phyloP scores from a whole-genome alignment of 2,797 vertebrate species.

The Pangasius djambal region DNA sequence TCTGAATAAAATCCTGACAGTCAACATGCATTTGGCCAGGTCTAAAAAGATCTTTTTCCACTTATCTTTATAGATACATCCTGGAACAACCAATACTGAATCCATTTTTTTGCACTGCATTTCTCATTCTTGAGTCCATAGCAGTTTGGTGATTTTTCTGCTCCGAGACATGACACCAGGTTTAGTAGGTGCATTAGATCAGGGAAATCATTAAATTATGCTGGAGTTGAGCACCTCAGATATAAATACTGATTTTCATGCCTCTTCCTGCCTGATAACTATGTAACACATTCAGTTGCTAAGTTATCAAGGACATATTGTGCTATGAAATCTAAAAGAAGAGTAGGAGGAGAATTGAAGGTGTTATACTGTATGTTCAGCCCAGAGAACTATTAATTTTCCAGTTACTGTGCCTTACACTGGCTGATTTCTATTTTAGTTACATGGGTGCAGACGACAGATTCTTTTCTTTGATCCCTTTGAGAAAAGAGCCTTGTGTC shows the following conservation, averaged over 20 bases:
- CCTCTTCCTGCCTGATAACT: neutral
- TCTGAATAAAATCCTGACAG: neutral
- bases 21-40: neutral
- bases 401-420: slow-evolving; percentile 5
- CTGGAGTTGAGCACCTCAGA: neutral
- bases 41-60: neutral
- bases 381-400: slow-evolving; percentile 28
- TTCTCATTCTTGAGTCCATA: neutral
- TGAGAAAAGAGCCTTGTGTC: slow-evolving; percentile 46
- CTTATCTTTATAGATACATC: neutral
- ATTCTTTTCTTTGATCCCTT: slow-evolving; percentile 54
- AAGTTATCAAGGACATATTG: slow-evolving; percentile 10
- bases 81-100: neutral
- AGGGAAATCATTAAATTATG: neutral
- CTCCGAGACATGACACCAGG: neutral
- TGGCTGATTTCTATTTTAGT: neutral
- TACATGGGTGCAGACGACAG: neutral
- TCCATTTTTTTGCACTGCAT: neutral
- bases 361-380: slow-evolving; percentile 7
- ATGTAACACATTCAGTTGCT: slow-evolving; percentile 1
- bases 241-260: slow-evolving; percentile 7
- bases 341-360: slow-evolving; percentile 35
- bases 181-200: neutral
- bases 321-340: slow-evolving; percentile 17
- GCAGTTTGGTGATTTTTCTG: neutral